Evolutionary conservation across 1,140 invertebrate species (phyloP).

Genomic region (Zeugodacus cucurbitae): DNA sequence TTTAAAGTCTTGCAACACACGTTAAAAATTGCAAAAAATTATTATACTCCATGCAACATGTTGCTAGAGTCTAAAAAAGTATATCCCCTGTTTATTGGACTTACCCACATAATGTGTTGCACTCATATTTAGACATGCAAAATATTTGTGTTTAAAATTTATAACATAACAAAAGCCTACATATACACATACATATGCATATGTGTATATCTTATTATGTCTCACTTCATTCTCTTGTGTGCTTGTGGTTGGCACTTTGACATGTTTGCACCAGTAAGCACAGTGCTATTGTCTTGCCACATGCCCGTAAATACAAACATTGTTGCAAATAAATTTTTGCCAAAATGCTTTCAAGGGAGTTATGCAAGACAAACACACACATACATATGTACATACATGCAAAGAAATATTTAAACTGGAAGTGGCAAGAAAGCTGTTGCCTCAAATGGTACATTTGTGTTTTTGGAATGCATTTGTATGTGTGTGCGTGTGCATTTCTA

Average conservation of each 20-base stretch:
- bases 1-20: no score
- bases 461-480: no score
- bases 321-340: constrained; percentile 37
- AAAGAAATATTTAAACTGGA: background rate
- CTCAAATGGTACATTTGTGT: no score
- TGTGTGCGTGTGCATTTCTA: background rate
- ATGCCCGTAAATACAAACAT: constrained; percentile 28
- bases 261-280: background rate
- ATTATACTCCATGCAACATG: no score
- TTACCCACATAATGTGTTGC: background rate
- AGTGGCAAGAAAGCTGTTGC: background rate
- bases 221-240: background rate
- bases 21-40: background rate
- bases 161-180: background rate
- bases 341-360: background rate
- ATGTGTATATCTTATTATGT: no score
- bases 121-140: background rate
- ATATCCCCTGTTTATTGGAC: background rate
- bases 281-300: background rate
- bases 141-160: background rate
- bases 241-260: background rate
- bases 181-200: background rate
- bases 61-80: background rate
- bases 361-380: background rate
- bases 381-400: background rate